Evolutionary conservation across 1,140 invertebrate species (phyloP).

Genomic region (Pachypeltis micranthus): DNA sequence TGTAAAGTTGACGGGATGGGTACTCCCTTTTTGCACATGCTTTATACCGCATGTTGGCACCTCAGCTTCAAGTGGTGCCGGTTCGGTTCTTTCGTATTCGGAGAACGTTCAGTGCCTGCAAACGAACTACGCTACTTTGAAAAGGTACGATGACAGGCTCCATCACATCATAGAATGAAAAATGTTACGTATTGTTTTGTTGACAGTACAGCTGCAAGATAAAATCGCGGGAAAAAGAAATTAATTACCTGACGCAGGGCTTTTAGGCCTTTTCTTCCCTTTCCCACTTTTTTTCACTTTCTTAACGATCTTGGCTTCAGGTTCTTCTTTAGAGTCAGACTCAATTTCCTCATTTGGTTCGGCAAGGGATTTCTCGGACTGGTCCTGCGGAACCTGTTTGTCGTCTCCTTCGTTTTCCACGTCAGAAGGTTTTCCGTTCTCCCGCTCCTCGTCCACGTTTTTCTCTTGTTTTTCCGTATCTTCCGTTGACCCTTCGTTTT

Average conservation of each 20-base stretch:
- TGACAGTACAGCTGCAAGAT: background rate
- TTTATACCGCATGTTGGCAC: too few species aligned
- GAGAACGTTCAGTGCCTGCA: too few species aligned
- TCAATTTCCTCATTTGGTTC: constrained; percentile 14
- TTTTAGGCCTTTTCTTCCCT: constrained; percentile 26
- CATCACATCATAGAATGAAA: too few species aligned
- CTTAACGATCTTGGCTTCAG: constrained; percentile 33
- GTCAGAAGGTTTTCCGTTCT: constrained; percentile 29
- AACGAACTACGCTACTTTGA: too few species aligned
- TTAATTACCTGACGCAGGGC: constrained; percentile 22
- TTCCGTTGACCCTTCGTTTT: background rate
- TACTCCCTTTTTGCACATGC: too few species aligned
- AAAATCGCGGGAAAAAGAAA: background rate
- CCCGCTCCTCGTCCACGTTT: constrained; percentile 14
- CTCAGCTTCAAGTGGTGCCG: too few species aligned
- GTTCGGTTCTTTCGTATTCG: too few species aligned
- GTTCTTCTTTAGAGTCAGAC: constrained; percentile 21
- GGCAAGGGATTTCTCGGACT: background rate
- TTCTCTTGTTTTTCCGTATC: constrained; percentile 12
- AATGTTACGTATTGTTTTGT: too few species aligned
- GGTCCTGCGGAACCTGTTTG: constrained; percentile 8
- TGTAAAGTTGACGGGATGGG: too few species aligned
- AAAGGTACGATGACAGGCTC: too few species aligned
- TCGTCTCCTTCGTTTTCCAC: constrained; percentile 29
- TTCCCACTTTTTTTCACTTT: constrained; percentile 30